These are phyloP conservation scores for Pollenia griseotomentosa DNA, from an alignment of 2,888 invertebrate genomes.

Conservation along the genomic window DNA sequence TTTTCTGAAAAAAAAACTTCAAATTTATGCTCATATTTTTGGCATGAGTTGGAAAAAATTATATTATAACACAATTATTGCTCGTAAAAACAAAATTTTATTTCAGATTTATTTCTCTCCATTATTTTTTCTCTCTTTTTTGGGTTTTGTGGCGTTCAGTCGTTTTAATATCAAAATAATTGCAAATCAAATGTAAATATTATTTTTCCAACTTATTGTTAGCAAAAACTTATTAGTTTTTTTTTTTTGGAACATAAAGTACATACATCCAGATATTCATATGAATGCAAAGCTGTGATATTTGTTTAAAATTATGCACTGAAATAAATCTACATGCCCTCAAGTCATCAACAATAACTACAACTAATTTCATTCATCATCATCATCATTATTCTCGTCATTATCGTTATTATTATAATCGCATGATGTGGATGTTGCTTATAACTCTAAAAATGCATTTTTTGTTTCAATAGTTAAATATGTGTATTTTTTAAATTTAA, in stretches of 20 bases:
- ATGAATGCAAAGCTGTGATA: conserved; percentile 1
- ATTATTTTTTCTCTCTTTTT: conserved; percentile 3
- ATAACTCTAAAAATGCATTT: conserved; percentile 23
- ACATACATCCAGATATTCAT: not conserved
- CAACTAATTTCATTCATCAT: conserved; percentile 39
- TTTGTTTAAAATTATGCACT: conserved; percentile 49
- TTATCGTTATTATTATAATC: conserved; percentile 42
- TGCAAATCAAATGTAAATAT: conserved; percentile 71
- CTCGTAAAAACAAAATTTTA: not conserved
- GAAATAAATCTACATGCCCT: conserved; percentile 64
- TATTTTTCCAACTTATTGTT: conserved; percentile 67
- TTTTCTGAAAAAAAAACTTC: not conserved
- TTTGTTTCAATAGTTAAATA: conserved; percentile 21
- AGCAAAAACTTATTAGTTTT: conserved; percentile 53
- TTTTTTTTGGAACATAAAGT: not conserved
- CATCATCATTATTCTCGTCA: conserved; percentile 13
- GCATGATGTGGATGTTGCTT: conserved; percentile 15
- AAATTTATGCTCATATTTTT: conserved; percentile 40
- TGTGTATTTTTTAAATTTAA: conserved; percentile 4
- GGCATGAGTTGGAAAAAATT: conserved; percentile 10
- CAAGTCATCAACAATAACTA: conserved; percentile 52
- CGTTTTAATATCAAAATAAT: conserved; percentile 64
- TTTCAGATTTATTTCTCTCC: conserved; percentile 7
- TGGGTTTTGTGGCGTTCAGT: not conserved
- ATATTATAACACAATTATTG: conserved; percentile 13